Conservation (phyloP, 2,888 invertebrate genomes). For the Noctua janthe region DNA sequence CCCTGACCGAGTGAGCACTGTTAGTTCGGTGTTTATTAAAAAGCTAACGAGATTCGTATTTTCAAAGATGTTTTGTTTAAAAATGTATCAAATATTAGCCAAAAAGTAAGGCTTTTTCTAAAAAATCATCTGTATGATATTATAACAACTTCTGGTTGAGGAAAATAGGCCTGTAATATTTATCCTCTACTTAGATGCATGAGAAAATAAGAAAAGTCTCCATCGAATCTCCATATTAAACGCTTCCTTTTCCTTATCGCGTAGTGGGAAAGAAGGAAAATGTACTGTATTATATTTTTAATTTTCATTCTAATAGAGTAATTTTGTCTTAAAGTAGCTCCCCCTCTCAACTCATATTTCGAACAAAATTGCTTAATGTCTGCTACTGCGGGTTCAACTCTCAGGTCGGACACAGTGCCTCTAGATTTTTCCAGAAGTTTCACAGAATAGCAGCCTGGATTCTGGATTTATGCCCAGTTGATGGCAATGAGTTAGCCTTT, state of each 20-base stretch:
- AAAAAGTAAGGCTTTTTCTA: not conserved
- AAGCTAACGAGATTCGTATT: not conserved
- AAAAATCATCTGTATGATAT: not conserved
- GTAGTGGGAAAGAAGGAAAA: not conserved
- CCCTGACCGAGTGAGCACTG: not conserved
- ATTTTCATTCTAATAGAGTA: not conserved
- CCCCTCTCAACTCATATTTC: not conserved
- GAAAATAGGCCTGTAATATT: not conserved
- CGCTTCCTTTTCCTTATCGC: not conserved
- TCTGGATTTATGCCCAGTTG: not conserved
- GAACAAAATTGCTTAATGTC: not conserved
- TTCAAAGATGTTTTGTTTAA: not conserved
- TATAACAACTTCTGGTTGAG: not conserved
- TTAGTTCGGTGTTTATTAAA: rapidly evolving
- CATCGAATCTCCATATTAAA: constrained; percentile 7
- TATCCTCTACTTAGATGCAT: not conserved
- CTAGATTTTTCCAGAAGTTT: not conserved
- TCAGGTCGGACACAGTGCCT: not conserved
- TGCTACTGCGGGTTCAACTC: not conserved
- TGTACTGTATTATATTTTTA: not conserved
- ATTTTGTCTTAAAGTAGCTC: not conserved
- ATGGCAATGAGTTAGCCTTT: not conserved
- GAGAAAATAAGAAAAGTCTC: not conserved
- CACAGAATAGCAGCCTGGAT: not conserved
- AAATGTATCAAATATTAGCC: not conserved